These are phyloP conservation scores for Pontoporia blainvillei DNA, from an alignment of 2,113 vertebrate genomes.

Conservation along the genomic window DNA sequence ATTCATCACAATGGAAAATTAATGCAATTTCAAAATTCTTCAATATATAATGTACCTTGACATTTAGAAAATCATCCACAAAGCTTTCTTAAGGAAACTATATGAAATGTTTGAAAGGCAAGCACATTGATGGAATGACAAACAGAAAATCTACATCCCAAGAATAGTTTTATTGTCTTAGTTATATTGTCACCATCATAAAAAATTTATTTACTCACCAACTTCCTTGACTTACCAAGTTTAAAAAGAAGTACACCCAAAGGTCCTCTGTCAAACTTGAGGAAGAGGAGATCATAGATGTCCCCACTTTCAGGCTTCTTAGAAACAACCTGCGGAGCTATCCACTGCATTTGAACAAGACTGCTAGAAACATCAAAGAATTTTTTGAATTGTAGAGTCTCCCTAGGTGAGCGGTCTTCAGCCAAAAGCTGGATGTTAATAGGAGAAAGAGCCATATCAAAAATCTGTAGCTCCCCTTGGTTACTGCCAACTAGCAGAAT, in stretches of 20 bases:
- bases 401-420: slow-evolving; percentile 83
- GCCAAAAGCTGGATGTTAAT: slow-evolving; percentile 87
- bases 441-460: slow-evolving; percentile 91
- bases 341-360: slow-evolving; percentile 89
- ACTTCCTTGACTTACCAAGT: slow-evolving; percentile 85
- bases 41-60: slow-evolving; percentile 13
- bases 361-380: slow-evolving; percentile 85
- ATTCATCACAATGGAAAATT: background rate
- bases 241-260: slow-evolving; percentile 89
- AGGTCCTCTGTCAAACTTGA: slow-evolving; percentile 90
- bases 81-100: background rate
- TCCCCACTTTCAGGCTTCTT: slow-evolving; percentile 70
- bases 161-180: background rate
- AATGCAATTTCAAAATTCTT: background rate
- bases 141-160: slow-evolving; percentile 20
- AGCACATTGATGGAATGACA: background rate
- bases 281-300: slow-evolving; percentile 82
- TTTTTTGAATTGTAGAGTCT: slow-evolving; percentile 85
- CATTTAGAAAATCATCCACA: slow-evolving; percentile 28
- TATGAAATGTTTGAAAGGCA: background rate
- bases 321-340: slow-evolving; percentile 58
- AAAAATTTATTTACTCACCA: slow-evolving; percentile 27
- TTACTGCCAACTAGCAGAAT: slow-evolving; percentile 86
- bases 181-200: background rate
- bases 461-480: slow-evolving; percentile 92